phyloP scores from a whole-genome alignment of 2,797 vertebrate species.

The Petrocephalus sullivani region DNA sequence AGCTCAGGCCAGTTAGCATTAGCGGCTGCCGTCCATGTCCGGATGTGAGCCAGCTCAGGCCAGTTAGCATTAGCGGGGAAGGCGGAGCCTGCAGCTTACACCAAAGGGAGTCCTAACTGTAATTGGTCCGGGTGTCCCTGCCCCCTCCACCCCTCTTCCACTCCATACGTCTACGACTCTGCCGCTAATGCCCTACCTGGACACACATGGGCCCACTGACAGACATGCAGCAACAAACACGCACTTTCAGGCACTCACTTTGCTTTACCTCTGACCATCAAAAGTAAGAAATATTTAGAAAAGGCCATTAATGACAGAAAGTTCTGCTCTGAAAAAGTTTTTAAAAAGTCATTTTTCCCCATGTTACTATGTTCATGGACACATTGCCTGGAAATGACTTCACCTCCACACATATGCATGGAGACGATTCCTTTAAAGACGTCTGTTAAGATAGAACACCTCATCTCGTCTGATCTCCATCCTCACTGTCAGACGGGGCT shows the following conservation, averaged over 20 bases:
- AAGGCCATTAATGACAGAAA: neutral
- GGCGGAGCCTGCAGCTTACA: constrained; percentile 50
- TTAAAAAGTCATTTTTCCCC: neutral
- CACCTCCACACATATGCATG: constrained; percentile 21
- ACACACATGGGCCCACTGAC: neutral
- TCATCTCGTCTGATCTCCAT: constrained; percentile 9
- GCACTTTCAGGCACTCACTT: neutral
- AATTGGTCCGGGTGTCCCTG: constrained; percentile 32
- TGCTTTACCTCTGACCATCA: neutral
- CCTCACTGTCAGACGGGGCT: neutral
- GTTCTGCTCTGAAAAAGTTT: neutral
- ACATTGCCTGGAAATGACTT: neutral
- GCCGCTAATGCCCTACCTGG: neutral
- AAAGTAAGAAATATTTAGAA: neutral
- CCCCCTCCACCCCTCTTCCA: constrained; percentile 18
- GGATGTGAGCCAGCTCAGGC: too few species aligned
- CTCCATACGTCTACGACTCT: constrained; percentile 31
- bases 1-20: too few species aligned
- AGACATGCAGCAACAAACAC: neutral
- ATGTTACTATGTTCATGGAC: neutral
- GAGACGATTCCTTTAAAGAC: neutral
- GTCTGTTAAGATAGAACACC: neutral
- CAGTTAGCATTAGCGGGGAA: too few species aligned
- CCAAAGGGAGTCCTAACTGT: constrained; percentile 42
- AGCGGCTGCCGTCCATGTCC: too few species aligned